Conservation (phyloP, 2,113 vertebrate genomes). For the Notothenia coriiceps region DNA sequence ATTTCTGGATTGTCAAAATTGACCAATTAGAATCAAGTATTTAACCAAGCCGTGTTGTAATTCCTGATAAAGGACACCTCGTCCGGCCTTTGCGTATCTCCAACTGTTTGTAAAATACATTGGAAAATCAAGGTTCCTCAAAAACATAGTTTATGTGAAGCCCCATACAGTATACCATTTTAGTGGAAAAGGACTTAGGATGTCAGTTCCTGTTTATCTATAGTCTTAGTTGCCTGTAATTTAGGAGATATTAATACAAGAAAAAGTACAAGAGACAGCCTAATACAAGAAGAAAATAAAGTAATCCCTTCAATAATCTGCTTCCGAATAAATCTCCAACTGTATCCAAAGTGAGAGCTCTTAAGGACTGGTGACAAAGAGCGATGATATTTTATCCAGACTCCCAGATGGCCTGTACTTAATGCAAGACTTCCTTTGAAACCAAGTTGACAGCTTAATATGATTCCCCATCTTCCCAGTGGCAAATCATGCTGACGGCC, state of each 20-base stretch:
- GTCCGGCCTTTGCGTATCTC: too few species aligned
- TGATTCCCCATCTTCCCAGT: constrained; percentile 30
- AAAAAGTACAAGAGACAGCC: neutral
- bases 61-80: too few species aligned
- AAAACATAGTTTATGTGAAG: too few species aligned
- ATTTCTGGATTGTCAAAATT: too few species aligned
- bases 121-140: neutral
- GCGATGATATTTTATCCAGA: constrained; percentile 35
- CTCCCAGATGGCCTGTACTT: constrained; percentile 37
- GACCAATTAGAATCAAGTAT: too few species aligned
- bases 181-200: neutral
- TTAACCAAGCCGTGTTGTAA: too few species aligned
- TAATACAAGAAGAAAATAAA: constrained; percentile 26
- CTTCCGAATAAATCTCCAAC: constrained; percentile 8
- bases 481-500: constrained; percentile 50
- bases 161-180: neutral
- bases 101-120: neutral
- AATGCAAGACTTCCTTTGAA: constrained; percentile 54
- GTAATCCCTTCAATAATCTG: constrained; percentile 14
- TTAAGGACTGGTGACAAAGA: constrained; percentile 12
- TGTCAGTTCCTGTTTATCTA: constrained; percentile 1
- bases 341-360: constrained; percentile 21
- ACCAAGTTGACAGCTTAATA: constrained; percentile 52
- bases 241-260: constrained; percentile 8
- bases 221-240: neutral